Evolutionary conservation across 2,797 vertebrate species (phyloP).

Genomic region (Sebastes diploproa): DNA sequence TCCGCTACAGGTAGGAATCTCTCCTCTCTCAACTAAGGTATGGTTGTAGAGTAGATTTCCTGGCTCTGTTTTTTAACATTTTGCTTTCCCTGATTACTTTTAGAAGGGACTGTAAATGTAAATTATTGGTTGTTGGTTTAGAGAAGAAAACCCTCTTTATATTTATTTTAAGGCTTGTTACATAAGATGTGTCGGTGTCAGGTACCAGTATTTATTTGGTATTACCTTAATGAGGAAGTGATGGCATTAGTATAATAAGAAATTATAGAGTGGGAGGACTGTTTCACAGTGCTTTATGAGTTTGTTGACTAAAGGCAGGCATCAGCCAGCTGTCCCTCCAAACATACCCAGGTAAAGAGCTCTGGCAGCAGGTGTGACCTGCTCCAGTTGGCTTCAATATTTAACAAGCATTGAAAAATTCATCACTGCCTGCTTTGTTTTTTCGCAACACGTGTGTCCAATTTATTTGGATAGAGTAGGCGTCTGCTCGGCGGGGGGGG

Average conservation of each 20-base stretch:
- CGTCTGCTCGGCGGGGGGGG: not conserved
- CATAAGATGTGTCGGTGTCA: not conserved
- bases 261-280: not conserved
- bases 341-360: slow-evolving; percentile 21
- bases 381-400: slow-evolving; percentile 72
- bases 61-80: not conserved
- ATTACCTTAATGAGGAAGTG: not conserved
- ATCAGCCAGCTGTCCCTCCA: slow-evolving; percentile 31
- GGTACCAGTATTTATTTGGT: not conserved
- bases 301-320: slow-evolving; percentile 36
- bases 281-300: not conserved
- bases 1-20: slow-evolving; percentile 95
- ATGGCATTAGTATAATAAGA: not conserved
- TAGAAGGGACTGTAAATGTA: not conserved
- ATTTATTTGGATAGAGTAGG: slow-evolving; percentile 6
- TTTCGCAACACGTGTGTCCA: slow-evolving; percentile 15
- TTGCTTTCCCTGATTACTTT: not conserved
- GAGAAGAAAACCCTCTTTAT: not conserved
- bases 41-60: slow-evolving; percentile 6
- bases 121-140: not conserved
- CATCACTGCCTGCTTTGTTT: slow-evolving; percentile 63
- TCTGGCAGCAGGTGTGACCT: slow-evolving; percentile 56
- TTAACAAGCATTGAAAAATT: slow-evolving; percentile 82
- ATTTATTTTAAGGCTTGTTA: not conserved
- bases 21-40: slow-evolving; percentile 19